Evolutionary conservation across 2,113 vertebrate genomes (phyloP).

Genomic region (Hemiprocne comata): DNA sequence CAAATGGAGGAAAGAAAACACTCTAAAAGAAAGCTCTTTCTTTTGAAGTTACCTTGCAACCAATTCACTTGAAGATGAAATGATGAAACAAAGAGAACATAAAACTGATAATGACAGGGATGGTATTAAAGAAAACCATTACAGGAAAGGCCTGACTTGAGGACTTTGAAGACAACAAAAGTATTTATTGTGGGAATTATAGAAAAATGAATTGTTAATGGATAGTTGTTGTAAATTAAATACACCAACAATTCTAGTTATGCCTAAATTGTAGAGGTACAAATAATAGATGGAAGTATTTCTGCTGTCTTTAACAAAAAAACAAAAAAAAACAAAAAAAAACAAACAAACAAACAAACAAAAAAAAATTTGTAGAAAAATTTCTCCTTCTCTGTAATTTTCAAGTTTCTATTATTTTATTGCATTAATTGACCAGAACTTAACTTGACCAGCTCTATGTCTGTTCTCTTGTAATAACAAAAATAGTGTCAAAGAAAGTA

Average conservation of each 20-base stretch:
- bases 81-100: not conserved
- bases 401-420: not conserved
- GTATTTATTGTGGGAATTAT: not conserved
- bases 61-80: not conserved
- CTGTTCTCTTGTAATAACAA: not conserved
- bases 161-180: not conserved
- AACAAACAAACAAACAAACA: not conserved
- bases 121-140: not conserved
- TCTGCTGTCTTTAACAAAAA: not conserved
- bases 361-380: not conserved
- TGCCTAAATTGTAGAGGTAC: not conserved
- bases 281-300: not conserved
- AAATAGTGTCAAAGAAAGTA: not conserved
- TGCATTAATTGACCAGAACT: not conserved
- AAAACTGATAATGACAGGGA: not conserved
- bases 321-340: not conserved
- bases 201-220: not conserved
- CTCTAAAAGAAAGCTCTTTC: not conserved
- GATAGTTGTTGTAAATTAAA: not conserved
- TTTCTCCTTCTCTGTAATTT: not conserved
- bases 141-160: not conserved
- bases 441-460: not conserved
- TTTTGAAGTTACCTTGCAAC: not conserved
- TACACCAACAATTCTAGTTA: not conserved
- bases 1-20: not conserved